Evolutionary conservation across 2,888 invertebrate genomes (phyloP), one percentile per base, ranked within the genome.

Genomic region (Pelosia muscerda): DNA sequence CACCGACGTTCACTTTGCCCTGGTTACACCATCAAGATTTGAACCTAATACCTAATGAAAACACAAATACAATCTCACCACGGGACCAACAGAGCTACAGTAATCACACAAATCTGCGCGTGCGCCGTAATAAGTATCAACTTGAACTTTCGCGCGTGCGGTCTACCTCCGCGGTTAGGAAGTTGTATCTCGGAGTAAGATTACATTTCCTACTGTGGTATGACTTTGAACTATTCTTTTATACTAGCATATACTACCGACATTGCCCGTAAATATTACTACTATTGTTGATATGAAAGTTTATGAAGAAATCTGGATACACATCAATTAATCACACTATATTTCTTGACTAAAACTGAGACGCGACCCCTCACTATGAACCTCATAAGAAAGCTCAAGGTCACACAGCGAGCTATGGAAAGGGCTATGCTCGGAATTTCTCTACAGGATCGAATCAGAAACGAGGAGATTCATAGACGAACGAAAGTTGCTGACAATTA

Each of bases 81-180:
- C 49, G 2, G n/a, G 8, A n/a, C n/a, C 42, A 0, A 13, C 42
- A 2, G 9, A n/a, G 19, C 23, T n/a, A 53, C 8, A 31, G 31
- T 22, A 65, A 58, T 49, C 58, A 3, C 15, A 53, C 15, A 64
- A 31, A 58, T 28, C 23, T 22, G 15, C 13, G 26, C 49, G 15
- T 4, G 26, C 49, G 22, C 65, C 22, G 22, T 64, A 73, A 69
- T 72, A 63, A 57, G 65, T 77, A 65, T 77, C 72, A 76, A 78
- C 75, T 81, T 83, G 78, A 84, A 86, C 86, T 86, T 86, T 86
- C 86, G 66, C 78, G 79, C 69, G 26, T 74, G 82, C 78, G 83
- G 86, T 81, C 66, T 34, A 74, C 53, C 66, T 62, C 69, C 69
- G 72, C 53, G 75, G 75, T 75, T 69, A 63, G 74, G 70, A 79